Conservation (phyloP, 2,888 invertebrate genomes). For the Nemurella pictetii region DNA sequence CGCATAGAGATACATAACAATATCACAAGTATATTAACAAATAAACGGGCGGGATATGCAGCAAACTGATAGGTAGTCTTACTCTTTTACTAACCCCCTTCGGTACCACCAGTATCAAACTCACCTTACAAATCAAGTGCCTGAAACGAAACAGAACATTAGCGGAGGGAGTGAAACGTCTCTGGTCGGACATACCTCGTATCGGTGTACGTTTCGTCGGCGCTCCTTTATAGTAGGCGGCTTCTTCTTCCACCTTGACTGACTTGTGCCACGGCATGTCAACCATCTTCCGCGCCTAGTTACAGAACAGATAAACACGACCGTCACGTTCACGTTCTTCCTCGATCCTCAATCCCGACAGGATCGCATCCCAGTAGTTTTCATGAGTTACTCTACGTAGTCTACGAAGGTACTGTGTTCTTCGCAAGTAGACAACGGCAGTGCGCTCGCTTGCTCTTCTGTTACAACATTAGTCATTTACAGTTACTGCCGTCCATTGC, state of each 20-base stretch:
- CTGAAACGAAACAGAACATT: neutral
- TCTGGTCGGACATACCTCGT: constrained; percentile 60
- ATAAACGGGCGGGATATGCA: neutral
- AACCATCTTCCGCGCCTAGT: constrained; percentile 61
- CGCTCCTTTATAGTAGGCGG: constrained; percentile 64
- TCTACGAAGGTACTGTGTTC: neutral
- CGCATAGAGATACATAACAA: neutral
- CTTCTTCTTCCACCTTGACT: constrained; percentile 60
- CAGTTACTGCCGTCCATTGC: neutral
- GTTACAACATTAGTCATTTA: constrained; percentile 9
- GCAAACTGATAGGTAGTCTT: neutral
- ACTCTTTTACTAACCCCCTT: neutral
- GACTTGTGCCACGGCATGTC: constrained; percentile 77
- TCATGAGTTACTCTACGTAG: neutral
- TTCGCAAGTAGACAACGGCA: neutral
- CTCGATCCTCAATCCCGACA: neutral
- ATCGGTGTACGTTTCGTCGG: constrained; percentile 80
- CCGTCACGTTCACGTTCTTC: neutral
- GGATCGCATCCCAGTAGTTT: neutral
- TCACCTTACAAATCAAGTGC: neutral
- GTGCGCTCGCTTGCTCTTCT: neutral
- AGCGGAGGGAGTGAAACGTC: neutral
- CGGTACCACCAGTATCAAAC: neutral
- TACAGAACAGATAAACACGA: neutral
- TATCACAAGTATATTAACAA: neutral